These are phyloP conservation scores for Podocnemis expansa DNA, from an alignment of 2,113 vertebrate genomes.

Conservation along the genomic window DNA sequence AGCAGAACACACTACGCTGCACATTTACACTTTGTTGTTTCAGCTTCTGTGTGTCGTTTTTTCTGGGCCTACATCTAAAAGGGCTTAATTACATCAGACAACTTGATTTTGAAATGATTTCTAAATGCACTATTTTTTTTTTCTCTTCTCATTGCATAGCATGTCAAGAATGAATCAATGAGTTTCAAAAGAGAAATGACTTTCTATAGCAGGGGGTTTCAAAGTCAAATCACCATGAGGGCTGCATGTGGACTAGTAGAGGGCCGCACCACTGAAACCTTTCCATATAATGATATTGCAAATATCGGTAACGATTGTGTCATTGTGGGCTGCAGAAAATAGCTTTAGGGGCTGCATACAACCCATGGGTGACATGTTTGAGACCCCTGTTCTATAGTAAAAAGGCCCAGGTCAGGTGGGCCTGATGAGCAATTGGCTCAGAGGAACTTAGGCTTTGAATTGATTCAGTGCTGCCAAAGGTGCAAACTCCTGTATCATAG, in stretches of 20 bases:
- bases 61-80: background rate
- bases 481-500: background rate
- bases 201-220: too few species aligned
- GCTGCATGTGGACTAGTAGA: too few species aligned
- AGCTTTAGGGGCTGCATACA: too few species aligned
- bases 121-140: background rate
- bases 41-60: background rate
- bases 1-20: background rate
- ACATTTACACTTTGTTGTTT: background rate
- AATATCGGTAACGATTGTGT: too few species aligned
- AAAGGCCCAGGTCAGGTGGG: background rate
- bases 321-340: too few species aligned
- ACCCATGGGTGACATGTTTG: too few species aligned
- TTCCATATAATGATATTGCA: too few species aligned
- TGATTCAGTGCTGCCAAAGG: background rate
- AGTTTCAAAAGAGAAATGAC: background rate
- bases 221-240: too few species aligned
- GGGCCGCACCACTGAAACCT: too few species aligned
- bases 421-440: background rate
- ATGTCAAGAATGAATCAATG: background rate
- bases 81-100: fast-evolving
- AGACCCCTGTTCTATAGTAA: too few species aligned
- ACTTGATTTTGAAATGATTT: background rate
- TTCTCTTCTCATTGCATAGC: fast-evolving
- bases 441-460: background rate